These are phyloP conservation scores for Tenodera sinensis DNA, from an alignment of 2,888 invertebrate genomes.

Conservation along the genomic window DNA sequence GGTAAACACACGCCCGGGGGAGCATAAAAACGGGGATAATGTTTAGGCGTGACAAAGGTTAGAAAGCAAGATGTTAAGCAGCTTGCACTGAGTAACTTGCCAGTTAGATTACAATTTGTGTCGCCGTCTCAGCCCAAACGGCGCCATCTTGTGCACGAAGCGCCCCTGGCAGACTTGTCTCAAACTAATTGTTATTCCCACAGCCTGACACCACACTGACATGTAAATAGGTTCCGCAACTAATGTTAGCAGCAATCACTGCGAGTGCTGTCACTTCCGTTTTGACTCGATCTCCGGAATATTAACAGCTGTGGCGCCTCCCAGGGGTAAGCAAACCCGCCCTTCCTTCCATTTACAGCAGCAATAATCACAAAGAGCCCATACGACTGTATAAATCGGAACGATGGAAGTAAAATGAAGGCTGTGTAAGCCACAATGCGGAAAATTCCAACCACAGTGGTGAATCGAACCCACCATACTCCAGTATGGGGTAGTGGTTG, in stretches of 20 bases:
- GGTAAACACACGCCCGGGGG: too few species aligned
- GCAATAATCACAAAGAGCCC: neutral
- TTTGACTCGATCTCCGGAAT: neutral
- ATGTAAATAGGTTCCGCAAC: slow-evolving; percentile 2
- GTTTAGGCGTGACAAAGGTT: too few species aligned
- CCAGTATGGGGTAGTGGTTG: too few species aligned
- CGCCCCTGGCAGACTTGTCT: neutral
- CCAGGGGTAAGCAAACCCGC: neutral
- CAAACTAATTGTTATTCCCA: slow-evolving; percentile 4
- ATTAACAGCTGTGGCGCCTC: neutral
- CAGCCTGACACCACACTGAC: neutral
- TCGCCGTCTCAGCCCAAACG: neutral
- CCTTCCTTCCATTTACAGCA: too few species aligned
- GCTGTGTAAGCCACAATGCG: neutral
- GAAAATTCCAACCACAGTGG: neutral
- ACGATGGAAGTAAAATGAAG: neutral
- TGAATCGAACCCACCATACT: neutral
- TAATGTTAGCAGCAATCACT: neutral
- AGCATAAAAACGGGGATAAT: too few species aligned
- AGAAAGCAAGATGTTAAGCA: neutral
- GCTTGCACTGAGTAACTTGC: neutral
- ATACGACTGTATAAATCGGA: neutral
- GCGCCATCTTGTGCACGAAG: neutral
- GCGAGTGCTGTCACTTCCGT: neutral
- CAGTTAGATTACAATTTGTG: neutral